Conservation (phyloP, 2,888 invertebrate genomes). For the Andrena flavipes region DNA sequence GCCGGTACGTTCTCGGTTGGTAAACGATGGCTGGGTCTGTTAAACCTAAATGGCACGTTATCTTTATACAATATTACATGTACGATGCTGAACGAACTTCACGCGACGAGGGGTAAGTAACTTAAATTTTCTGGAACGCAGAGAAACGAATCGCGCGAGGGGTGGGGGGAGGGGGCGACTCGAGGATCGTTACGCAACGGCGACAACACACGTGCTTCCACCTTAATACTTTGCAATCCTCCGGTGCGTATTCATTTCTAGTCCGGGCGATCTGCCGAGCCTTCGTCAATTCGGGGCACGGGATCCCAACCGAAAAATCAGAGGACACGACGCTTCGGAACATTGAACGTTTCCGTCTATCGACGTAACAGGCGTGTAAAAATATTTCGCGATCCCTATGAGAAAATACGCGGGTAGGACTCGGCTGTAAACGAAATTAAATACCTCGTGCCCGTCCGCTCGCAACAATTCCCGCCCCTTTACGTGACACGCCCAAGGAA, state of each 20-base stretch:
- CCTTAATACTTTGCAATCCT: constrained; percentile 72
- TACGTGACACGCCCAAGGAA: constrained; percentile 7
- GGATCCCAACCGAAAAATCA: constrained; percentile 62
- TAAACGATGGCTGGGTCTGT: constrained; percentile 36
- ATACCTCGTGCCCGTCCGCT: not conserved
- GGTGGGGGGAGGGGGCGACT: not conserved
- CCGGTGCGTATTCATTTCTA: constrained; percentile 48
- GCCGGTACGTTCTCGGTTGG: constrained; percentile 5
- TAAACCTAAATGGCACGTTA: constrained; percentile 80
- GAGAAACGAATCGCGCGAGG: constrained; percentile 55
- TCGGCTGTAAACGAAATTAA: constrained; percentile 2
- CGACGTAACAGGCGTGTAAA: constrained; percentile 74
- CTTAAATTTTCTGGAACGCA: constrained; percentile 43
- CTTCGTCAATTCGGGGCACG: constrained; percentile 59
- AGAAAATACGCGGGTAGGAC: constrained; percentile 55
- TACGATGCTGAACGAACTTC: constrained; percentile 70
- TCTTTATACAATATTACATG: constrained; percentile 68
- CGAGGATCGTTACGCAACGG: constrained; percentile 46
- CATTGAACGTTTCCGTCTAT: constrained; percentile 51
- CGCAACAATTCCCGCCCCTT: not conserved
- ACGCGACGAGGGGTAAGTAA: constrained; percentile 57
- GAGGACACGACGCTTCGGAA: constrained; percentile 54
- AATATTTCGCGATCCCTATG: constrained; percentile 79
- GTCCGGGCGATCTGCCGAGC: not conserved
- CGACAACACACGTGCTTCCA: constrained; percentile 75